phyloP scores from a whole-genome alignment of 2,888 invertebrate species.

The Nebria salina region DNA sequence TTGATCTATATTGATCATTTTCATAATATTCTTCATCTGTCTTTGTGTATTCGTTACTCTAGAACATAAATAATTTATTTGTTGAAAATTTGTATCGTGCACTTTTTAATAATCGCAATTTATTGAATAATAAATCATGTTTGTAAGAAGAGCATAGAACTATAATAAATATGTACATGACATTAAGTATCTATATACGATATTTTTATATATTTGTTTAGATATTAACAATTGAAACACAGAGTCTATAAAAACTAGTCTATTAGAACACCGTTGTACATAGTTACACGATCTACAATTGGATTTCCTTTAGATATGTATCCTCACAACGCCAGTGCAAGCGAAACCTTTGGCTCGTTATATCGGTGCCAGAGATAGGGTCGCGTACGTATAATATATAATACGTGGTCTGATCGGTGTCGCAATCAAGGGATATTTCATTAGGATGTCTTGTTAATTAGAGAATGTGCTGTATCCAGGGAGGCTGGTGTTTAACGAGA shows the following conservation, averaged over 20 bases:
- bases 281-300: background rate
- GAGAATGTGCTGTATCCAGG: conserved; percentile 50
- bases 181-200: background rate
- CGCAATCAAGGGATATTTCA: conserved; percentile 62
- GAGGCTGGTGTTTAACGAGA: conserved; percentile 58
- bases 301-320: background rate
- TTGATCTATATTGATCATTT: no score
- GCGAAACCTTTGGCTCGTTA: conserved; percentile 22
- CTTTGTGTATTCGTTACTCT: no score
- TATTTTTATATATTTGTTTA: no score
- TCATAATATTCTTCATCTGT: no score
- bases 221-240: background rate
- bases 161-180: no score
- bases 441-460: conserved; percentile 62
- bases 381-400: conserved; percentile 41
- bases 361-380: conserved; percentile 27
- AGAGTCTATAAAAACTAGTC: background rate
- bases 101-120: no score
- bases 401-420: conserved; percentile 58
- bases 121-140: no score
- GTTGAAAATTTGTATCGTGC: no score
- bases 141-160: no score
- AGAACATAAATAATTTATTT: no score
- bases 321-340: background rate
- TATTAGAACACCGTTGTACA: background rate